phyloP scores from a whole-genome alignment of 30 jellyfish, hydroid and myxozoan genomes.

The Hydra vulgaris region DNA sequence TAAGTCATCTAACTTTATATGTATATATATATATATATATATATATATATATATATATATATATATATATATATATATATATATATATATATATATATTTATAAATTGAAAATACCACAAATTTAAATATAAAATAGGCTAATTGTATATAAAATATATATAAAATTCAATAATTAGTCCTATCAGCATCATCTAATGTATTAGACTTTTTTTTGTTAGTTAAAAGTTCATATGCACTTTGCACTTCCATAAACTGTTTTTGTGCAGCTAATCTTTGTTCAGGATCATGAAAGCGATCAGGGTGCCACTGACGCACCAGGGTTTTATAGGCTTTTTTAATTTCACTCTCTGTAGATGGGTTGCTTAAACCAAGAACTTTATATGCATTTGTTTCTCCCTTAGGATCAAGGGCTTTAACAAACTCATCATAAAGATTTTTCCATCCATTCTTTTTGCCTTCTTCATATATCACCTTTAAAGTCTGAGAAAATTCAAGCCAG shows the following conservation, averaged over 20 bases:
- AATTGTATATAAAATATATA: background rate
- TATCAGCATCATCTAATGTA: constrained; percentile 30
- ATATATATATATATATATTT: too few species aligned
- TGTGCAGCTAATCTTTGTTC: constrained; percentile 51
- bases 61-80: too few species aligned
- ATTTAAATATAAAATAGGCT: too few species aligned
- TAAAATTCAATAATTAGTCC: constrained; percentile 54
- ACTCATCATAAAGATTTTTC: constrained; percentile 84
- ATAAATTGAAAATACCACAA: too few species aligned
- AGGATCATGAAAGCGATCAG: constrained; percentile 60
- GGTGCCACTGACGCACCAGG: constrained; percentile 86
- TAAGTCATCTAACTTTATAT: too few species aligned
- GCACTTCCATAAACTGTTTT: constrained; percentile 73
- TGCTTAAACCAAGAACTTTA: constrained; percentile 65
- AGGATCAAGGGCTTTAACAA: constrained; percentile 88
- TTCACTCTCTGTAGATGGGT: constrained; percentile 67
- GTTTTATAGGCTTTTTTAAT: constrained; percentile 56
- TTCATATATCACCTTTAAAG: constrained; percentile 71
- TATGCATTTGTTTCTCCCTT: constrained; percentile 91
- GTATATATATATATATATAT: too few species aligned
- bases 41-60: too few species aligned
- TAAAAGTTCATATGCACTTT: constrained; percentile 67
- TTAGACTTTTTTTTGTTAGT: constrained; percentile 45
- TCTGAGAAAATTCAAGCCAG: constrained; percentile 85
- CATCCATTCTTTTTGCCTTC: constrained; percentile 92